Percentiles rank a stretch among this genome's conserved stretches.
These are phyloP conservation scores for Anneissia japonica DNA, from an alignment of 35 echinoderm and acorn worm species.

Conservation along the genomic window DNA sequence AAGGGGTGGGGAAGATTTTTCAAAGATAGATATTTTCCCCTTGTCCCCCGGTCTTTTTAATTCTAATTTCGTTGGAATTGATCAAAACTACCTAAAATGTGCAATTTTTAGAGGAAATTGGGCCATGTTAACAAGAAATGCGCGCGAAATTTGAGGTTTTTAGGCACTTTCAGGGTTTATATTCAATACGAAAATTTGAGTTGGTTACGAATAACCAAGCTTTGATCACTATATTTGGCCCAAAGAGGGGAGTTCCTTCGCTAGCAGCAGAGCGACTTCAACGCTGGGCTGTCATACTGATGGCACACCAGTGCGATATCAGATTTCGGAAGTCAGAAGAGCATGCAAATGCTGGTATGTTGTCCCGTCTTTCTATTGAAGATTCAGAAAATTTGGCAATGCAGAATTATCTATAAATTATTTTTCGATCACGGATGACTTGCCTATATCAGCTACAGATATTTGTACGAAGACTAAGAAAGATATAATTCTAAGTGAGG, in stretches of 20 bases:
- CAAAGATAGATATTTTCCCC: too few relatives aligned
- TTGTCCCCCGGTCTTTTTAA: too few relatives aligned
- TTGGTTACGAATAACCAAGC: constrained; percentile 21
- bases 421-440: constrained; percentile 42
- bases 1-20: too few relatives aligned
- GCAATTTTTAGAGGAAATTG: too few relatives aligned
- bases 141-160: too few relatives aligned
- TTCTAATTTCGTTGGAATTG: too few relatives aligned
- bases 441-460: neutral
- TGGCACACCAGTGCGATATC: constrained; percentile 33
- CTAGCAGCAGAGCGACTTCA: constrained; percentile 22
- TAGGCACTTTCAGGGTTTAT: too few relatives aligned
- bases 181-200: too few relatives aligned
- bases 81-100: too few relatives aligned
- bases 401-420: constrained; percentile 63
- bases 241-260: constrained; percentile 29
- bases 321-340: constrained; percentile 33
- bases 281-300: constrained; percentile 28
- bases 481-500: too few relatives aligned
- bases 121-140: too few relatives aligned
- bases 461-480: too few relatives aligned
- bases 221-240: constrained; percentile 25
- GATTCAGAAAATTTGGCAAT: constrained; percentile 23
- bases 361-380: constrained; percentile 40
- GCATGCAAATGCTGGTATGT: constrained; percentile 57